Base-by-base conservation (phyloP, 2,113 vertebrate species). In the Ceuthmochares aereus region DNA sequence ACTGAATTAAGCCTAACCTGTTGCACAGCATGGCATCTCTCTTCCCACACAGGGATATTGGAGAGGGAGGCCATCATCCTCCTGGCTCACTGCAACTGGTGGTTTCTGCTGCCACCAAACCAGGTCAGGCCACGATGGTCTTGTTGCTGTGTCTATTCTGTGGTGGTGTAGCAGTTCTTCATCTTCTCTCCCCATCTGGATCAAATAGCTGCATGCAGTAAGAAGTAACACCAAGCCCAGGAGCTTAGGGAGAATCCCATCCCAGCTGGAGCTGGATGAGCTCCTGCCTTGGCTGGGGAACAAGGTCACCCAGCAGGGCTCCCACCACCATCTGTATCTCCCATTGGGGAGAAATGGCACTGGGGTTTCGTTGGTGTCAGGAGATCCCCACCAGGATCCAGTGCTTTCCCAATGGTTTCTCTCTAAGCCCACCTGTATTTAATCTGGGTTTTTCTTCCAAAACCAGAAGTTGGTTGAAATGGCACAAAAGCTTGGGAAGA, bases 381-480 rank as follows among this genome's bases (percentile, higher is more conserved):
- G 51, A 73, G 51, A 45, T 42, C 1, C 2, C 34, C 3, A 1
- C 36, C 56, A 77, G 63, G 60, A 93, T 67, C 56, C 0, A 0
- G 42, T 84, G 59, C 52, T 67, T 45, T 88, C 59, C 36, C 56
- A 55, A 64, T 29, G 26, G 1, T 74, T 87, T 79, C 10, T 15
- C 51, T 45, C 30, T 69, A 60, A 77, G 59, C 12, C n/a, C 2
- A 27, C 7, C 55, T 42, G 11, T 66, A 74, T 86, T 94, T 86
- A 75, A 90, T 96, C 76, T 80, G 51, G 29, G 93, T 96, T 93
- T n/a, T 74, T 96, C 69, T 90, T 85, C 63, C 22, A 83, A 88
- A 95, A 93, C 86, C 83, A 88, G 85, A 95, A 93, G 25, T 56
- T 77, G 36, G n/a, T 95, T 84, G 67, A 89, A 95, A 60, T 74